phyloP scores from a whole-genome alignment of 2,113 vertebrate genomes.

The Oxygymnocypris stewartii region DNA sequence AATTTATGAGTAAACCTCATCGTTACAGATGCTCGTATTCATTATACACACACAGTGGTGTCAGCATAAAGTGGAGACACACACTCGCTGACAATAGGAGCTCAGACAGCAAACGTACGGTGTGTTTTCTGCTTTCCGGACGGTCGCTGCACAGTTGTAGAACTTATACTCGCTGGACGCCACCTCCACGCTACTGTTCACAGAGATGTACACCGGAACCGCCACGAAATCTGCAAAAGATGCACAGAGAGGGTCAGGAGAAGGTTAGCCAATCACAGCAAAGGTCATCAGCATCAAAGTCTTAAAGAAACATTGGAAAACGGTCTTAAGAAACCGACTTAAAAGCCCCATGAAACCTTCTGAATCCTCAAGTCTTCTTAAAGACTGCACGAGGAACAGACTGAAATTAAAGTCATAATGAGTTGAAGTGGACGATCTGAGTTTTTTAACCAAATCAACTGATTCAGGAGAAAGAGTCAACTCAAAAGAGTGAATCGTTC shows the following conservation, averaged over 20 bases:
- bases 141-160: constrained; percentile 86
- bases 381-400: neutral
- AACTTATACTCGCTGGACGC: constrained; percentile 85
- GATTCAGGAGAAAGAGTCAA: neutral
- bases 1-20: constrained; percentile 71
- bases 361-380: neutral
- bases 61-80: constrained; percentile 43
- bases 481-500: neutral
- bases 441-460: neutral
- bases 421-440: neutral
- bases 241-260: neutral
- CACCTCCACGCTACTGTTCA: constrained; percentile 75
- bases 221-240: constrained; percentile 83
- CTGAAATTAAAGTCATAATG: neutral
- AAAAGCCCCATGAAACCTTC: no score
- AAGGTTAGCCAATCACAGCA: neutral
- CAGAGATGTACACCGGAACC: constrained; percentile 76
- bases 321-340: neutral
- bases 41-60: constrained; percentile 45
- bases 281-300: neutral
- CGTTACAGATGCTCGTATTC: constrained; percentile 49
- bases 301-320: neutral
- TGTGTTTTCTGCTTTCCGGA: constrained; percentile 78
- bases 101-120: constrained; percentile 81
- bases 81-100: constrained; percentile 38